A percentile compares a stretch with the other conserved stretches of the same genome.
Conservation (phyloP, 1,140 invertebrate species). For the Cydia strobilella region DNA sequence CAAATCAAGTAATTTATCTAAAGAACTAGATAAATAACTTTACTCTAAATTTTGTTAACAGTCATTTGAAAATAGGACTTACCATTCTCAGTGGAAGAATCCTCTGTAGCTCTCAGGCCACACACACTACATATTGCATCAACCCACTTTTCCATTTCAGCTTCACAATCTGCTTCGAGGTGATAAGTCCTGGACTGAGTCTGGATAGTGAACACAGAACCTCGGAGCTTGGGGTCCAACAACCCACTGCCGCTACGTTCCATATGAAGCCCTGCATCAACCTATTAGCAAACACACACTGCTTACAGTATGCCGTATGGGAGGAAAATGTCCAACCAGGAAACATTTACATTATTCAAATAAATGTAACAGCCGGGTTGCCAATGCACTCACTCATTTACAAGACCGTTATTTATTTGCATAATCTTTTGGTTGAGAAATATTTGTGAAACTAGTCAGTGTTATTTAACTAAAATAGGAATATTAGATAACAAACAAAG, state of each 20-base stretch:
- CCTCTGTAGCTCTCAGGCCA: constrained; percentile 89
- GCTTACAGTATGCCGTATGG: constrained; percentile 21
- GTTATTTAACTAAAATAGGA: too few species aligned
- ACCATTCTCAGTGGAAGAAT: constrained; percentile 77
- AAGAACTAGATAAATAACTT: too few species aligned
- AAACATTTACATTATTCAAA: constrained; percentile 28
- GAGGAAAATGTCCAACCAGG: constrained; percentile 28
- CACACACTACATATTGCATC: constrained; percentile 96
- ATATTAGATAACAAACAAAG: too few species aligned
- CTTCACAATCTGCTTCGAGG: constrained; percentile 93
- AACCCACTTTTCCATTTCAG: constrained; percentile 97
- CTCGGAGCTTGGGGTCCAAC: constrained; percentile 82
- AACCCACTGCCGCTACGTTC: constrained; percentile 87
- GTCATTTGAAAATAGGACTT: constrained; percentile 37
- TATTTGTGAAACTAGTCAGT: not conserved
- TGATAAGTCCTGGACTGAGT: constrained; percentile 95
- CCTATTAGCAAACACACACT: constrained; percentile 76
- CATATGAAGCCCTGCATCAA: constrained; percentile 92
- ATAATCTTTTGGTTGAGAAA: not conserved
- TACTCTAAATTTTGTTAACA: not conserved
- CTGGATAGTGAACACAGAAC: constrained; percentile 93
- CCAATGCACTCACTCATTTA: constrained; percentile 3
- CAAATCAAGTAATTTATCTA: too few species aligned
- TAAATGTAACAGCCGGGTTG: constrained; percentile 26
- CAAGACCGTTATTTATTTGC: not conserved